phyloP scores from a whole-genome alignment of 1,140 invertebrate genomes.

The Lepidurus couesii region DNA sequence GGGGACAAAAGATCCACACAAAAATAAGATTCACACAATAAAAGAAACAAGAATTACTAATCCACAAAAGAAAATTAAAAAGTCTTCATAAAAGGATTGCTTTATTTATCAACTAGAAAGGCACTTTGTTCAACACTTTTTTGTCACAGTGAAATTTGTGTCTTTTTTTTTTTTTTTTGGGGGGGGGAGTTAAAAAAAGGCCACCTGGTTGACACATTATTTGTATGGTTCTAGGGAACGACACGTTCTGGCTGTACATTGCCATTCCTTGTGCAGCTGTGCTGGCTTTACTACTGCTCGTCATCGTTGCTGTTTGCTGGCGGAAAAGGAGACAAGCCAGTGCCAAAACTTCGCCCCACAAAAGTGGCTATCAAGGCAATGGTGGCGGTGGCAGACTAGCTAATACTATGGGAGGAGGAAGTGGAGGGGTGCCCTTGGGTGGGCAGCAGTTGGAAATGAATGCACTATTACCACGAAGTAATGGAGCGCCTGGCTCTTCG shows the following conservation, averaged over 20 bases:
- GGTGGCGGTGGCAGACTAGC: conserved; percentile 17
- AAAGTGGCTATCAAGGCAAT: conserved; percentile 25
- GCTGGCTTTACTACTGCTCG: conserved; percentile 48
- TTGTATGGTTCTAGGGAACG: conserved; percentile 23
- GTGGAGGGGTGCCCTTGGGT: conserved; percentile 28
- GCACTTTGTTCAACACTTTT: background rate
- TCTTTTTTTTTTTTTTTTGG: no score
- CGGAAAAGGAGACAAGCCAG: conserved; percentile 33
- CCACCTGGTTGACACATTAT: conserved; percentile 17
- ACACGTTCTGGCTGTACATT: conserved; percentile 53
- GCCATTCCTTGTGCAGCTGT: conserved; percentile 50
- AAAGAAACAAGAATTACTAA: background rate
- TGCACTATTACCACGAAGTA: conserved; percentile 53
- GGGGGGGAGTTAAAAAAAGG: background rate
- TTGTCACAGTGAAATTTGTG: background rate
- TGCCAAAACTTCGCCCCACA: conserved; percentile 30
- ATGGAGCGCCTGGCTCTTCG: conserved; percentile 38
- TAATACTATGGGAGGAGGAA: conserved; percentile 22
- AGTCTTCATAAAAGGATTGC: background rate
- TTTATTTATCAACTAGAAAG: background rate
- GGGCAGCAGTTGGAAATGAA: conserved; percentile 71
- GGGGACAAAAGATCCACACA: background rate
- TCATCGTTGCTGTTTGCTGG: conserved; percentile 46
- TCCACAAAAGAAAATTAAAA: background rate
- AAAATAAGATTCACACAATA: background rate